Evolutionary conservation across 2,797 vertebrate species (phyloP).

Genomic region (Malacoraja senta): DNA sequence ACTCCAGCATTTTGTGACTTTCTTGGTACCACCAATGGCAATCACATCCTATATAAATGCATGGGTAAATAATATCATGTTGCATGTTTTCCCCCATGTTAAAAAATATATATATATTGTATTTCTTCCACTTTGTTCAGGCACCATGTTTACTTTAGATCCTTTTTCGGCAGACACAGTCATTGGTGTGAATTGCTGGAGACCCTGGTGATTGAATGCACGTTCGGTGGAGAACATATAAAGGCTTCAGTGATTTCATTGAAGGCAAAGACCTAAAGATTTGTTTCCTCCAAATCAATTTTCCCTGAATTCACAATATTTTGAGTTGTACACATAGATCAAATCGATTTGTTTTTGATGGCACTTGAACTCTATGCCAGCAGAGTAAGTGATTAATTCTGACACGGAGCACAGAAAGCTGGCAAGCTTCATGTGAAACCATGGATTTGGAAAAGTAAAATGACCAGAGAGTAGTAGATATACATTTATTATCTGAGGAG

Average conservation of each 20-base stretch:
- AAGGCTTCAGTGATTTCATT: background rate
- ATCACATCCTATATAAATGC: too few species aligned
- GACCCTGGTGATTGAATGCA: background rate
- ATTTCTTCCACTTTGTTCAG: background rate
- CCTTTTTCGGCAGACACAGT: background rate
- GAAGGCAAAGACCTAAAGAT: background rate
- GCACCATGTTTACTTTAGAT: background rate
- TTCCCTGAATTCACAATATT: background rate
- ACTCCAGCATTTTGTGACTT: too few species aligned
- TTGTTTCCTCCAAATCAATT: background rate
- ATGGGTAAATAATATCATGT: background rate
- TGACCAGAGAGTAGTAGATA: background rate
- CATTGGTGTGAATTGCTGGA: background rate
- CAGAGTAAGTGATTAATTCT: background rate
- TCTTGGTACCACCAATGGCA: too few species aligned
- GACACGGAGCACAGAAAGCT: background rate
- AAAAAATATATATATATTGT: background rate
- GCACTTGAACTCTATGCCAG: background rate
- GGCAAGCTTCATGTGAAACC: background rate
- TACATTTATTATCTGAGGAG: background rate
- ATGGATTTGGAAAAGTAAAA: background rate
- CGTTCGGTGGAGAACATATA: background rate
- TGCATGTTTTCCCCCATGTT: background rate
- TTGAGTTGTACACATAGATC: background rate
- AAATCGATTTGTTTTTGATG: background rate